Evolutionary conservation across 2,797 vertebrate species (phyloP).

Genomic region (Scolopax bukidnonensis): DNA sequence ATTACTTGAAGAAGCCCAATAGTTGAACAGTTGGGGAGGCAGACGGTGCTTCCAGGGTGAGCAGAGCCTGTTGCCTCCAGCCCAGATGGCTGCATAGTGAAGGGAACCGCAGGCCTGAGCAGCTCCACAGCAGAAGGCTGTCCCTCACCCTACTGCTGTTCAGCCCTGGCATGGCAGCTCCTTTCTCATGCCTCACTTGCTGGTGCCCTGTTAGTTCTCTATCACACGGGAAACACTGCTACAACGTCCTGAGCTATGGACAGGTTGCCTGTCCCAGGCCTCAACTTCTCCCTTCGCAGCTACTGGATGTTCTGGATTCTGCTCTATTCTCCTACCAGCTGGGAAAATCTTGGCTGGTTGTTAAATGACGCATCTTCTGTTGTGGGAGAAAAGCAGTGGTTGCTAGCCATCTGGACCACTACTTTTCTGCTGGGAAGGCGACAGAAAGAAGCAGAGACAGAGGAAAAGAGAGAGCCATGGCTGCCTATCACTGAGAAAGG

Average conservation of each 20-base stretch:
- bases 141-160: neutral
- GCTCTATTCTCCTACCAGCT: neutral
- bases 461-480: neutral
- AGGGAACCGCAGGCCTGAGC: conserved; percentile 13
- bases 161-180: neutral
- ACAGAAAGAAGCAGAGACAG: neutral
- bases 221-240: neutral
- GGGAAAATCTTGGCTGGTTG: neutral
- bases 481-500: neutral
- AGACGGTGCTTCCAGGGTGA: conserved; percentile 74
- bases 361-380: neutral
- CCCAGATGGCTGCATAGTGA: conserved; percentile 79
- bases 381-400: neutral
- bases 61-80: conserved; percentile 73
- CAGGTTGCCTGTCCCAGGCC: neutral
- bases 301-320: neutral
- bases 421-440: neutral
- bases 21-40: conserved; percentile 60
- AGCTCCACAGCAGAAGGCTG: conserved; percentile 14
- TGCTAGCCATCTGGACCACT: neutral
- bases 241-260: neutral
- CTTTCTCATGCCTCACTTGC: neutral
- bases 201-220: neutral
- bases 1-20: neutral
- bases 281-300: neutral